Base-by-base conservation (phyloP, 2,888 invertebrate species). In the Mesopsocus fuscifrons region DNA sequence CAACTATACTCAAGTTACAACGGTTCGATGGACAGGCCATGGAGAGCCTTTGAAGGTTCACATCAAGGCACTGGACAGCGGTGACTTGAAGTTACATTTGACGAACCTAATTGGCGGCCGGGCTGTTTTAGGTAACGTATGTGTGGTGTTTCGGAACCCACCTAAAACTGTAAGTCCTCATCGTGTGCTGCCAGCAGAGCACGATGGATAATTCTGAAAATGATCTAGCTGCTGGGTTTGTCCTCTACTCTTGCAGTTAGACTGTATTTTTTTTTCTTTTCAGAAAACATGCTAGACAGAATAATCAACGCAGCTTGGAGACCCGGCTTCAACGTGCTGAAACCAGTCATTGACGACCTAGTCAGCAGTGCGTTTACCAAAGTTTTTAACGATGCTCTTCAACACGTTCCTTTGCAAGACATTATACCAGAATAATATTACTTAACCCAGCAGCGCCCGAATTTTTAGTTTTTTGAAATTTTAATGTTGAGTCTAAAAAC, bases 321-420 rank as follows among this genome's bases (percentile, higher is more conserved):
- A 52, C 74, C 82, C 1, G 83, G 83, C 22, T 77, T 85, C 54
- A 72, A 76, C 2, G 63, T 84, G 32, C 68, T 82, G 42, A 67
- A 74, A 47, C 80, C 83, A 1, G 61, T 84, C 41, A 81, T 85
- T 53, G 82, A 84, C 59, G 84, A 85, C 57, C 64, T 85, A 46
- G 83, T 85, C 47, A 79, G 81, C 56, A 76, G 74, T 1, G 84
- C 80, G 4, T 85, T 85, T 59, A 82, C 84, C 0, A 77, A 82
- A 47, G 83, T 85, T 49, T 81, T 82, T 60, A 80, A 75, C 53
- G 71, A 70, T 44, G 74, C 79, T 41, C 85, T 85, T 56, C 66
- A 67, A 48, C 62, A 75, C 57, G 82, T 85, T 58, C 79, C 82
- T 1, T 60, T 84, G 34, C 68, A 77, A 1, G 62, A 69, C 18